A percentile compares a stretch with the other conserved stretches of the same genome.
phyloP scores from a whole-genome alignment of 2,113 vertebrate species.

The Ciconia stormi region DNA sequence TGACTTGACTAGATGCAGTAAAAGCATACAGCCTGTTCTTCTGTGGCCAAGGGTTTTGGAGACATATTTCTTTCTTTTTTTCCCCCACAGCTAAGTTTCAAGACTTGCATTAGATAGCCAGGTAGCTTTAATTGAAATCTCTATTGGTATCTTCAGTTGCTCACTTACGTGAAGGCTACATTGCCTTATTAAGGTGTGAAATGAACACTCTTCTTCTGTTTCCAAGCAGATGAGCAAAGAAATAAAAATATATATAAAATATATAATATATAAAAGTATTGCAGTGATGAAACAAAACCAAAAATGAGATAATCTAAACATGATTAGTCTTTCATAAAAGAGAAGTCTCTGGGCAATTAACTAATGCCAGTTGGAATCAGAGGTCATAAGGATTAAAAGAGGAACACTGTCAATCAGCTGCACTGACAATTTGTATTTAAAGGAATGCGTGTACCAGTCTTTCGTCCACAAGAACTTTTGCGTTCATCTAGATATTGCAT shows the following conservation, averaged over 20 bases:
- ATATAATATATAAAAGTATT: conserved; percentile 82
- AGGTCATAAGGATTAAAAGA: not conserved
- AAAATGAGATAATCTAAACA: conserved; percentile 78
- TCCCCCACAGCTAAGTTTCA: conserved; percentile 70
- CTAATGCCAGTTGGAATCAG: not conserved
- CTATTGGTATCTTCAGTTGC: conserved; percentile 95
- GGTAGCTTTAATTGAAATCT: conserved; percentile 71
- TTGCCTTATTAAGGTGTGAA: conserved; percentile 99
- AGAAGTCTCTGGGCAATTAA: not conserved
- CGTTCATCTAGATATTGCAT: not conserved
- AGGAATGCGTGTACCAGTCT: not conserved
- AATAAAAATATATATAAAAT: conserved; percentile 85
- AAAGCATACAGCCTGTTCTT: not conserved
- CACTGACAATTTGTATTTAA: not conserved
- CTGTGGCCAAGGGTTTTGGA: conserved; percentile 71
- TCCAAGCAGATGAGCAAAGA: conserved; percentile 98
- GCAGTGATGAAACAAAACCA: conserved; percentile 88
- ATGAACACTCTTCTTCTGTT: conserved; percentile 99
- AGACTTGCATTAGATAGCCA: conserved; percentile 84
- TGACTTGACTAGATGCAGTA: not conserved
- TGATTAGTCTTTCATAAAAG: conserved; percentile 14
- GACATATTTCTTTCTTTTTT: conserved; percentile 74
- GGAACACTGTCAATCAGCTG: not conserved
- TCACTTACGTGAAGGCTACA: conserved; percentile 99
- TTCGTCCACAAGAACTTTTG: not conserved